These are phyloP conservation scores for Cryptoprocta ferox DNA, from an alignment of 2,797 vertebrate species.

Conservation along the genomic window DNA sequence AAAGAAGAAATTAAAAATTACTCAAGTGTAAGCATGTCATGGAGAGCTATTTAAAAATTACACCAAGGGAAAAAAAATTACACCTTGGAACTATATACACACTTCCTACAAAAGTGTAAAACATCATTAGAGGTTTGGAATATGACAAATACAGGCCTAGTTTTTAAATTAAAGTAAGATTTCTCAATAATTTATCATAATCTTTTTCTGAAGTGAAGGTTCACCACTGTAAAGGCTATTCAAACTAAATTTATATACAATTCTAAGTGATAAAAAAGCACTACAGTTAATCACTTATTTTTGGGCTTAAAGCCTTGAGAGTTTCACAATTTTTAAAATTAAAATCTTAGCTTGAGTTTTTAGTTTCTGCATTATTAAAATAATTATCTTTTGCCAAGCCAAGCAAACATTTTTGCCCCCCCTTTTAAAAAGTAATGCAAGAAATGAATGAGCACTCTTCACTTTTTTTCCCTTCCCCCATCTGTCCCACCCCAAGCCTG, in stretches of 20 bases:
- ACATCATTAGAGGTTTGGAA: not conserved
- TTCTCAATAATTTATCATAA: not conserved
- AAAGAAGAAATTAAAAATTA: slow-evolving; percentile 31
- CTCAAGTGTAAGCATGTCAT: not conserved
- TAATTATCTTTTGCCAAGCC: not conserved
- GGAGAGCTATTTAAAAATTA: not conserved
- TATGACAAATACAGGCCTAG: not conserved
- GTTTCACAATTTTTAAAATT: not conserved
- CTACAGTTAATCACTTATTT: not conserved
- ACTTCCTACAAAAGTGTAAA: not conserved
- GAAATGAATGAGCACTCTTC: not conserved
- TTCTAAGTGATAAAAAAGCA: not conserved
- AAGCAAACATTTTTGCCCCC: not conserved
- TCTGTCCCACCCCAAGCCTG: not conserved
- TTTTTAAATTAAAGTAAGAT: not conserved
- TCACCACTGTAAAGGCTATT: not conserved
- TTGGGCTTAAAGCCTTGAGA: not conserved
- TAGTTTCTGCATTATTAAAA: not conserved
- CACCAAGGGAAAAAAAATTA: not conserved
- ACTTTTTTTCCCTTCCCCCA: not conserved
- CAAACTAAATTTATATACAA: not conserved
- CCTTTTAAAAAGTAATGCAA: not conserved
- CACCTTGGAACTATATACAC: not conserved
- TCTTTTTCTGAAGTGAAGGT: not conserved
- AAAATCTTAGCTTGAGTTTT: not conserved